Conservation (phyloP, 2,888 invertebrate genomes). For the Nephrotoma flavescens region DNA sequence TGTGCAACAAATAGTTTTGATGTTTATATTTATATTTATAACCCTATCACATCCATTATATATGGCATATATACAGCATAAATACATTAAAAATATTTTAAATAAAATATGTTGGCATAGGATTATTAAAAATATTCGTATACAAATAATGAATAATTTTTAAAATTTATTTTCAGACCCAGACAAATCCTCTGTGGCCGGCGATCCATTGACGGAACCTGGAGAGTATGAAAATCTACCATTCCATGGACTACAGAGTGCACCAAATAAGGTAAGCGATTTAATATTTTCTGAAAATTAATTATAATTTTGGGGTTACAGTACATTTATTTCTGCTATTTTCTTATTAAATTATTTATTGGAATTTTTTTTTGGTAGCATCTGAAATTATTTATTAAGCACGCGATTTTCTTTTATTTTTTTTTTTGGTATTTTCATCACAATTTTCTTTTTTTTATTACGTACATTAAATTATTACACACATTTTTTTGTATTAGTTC, state of each 20-base stretch:
- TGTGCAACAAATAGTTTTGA: not conserved
- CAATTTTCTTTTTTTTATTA: not conserved
- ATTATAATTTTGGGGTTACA: not conserved
- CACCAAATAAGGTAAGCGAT: conserved; percentile 73
- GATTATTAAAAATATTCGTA: not conserved
- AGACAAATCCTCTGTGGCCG: conserved; percentile 34
- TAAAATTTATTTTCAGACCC: conserved; percentile 20
- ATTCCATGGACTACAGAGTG: conserved; percentile 87
- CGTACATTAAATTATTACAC: not conserved
- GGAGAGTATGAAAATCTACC: conserved; percentile 90
- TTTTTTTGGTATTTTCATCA: conserved; percentile 7
- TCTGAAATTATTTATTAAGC: conserved; percentile 1
- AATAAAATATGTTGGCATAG: not conserved
- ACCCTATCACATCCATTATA: not conserved
- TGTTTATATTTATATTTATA: not conserved
- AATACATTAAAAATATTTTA: not conserved
- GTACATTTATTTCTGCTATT: not conserved
- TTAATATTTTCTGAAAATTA: not conserved
- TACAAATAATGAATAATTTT: not conserved
- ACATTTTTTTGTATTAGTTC: not conserved
- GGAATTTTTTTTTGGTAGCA: not conserved
- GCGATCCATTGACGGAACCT: conserved; percentile 63
- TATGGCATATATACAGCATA: not conserved
- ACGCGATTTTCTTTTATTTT: conserved; percentile 1
- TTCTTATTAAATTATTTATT: conserved; percentile 8